Evolutionary conservation across 2,797 vertebrate species (phyloP).

Genomic region (Arnoldichthys spilopterus): DNA sequence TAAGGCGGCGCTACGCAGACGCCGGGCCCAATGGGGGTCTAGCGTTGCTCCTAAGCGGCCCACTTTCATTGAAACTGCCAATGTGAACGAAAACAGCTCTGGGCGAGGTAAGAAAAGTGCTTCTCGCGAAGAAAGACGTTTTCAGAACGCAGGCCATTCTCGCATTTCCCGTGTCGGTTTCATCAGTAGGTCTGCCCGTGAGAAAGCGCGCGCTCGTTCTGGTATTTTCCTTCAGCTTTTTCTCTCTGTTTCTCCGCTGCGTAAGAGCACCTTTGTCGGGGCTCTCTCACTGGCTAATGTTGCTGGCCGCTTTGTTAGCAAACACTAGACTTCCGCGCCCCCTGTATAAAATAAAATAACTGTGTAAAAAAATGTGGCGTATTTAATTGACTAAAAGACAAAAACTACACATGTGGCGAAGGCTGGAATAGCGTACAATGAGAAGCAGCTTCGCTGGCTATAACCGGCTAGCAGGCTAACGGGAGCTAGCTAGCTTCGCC

Average conservation of each 20-base stretch:
- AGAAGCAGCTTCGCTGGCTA: not conserved
- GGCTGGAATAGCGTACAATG: not conserved
- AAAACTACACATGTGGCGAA: not conserved
- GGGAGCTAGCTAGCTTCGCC: not conserved
- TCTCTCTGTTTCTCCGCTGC: not conserved
- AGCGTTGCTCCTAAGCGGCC: slow-evolving; percentile 31
- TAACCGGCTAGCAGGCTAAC: not conserved
- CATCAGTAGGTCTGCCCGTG: too few species aligned
- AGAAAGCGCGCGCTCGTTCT: not conserved
- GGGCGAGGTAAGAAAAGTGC: slow-evolving; percentile 47
- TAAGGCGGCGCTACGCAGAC: slow-evolving; percentile 14
- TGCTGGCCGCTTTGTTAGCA: not conserved
- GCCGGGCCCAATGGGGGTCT: slow-evolving; percentile 41
- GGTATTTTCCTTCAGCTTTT: not conserved
- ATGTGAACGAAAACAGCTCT: slow-evolving; percentile 48
- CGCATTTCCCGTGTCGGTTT: not conserved
- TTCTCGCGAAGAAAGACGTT: not conserved
- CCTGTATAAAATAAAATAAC: too few species aligned
- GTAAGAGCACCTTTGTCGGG: slow-evolving; percentile 1
- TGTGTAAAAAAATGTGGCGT: too few species aligned
- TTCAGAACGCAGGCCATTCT: not conserved
- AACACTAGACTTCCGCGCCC: not conserved
- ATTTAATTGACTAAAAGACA: not conserved
- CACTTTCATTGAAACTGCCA: slow-evolving; percentile 39
- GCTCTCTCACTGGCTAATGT: not conserved